Percentiles rank a stretch among this genome's conserved stretches.
These are phyloP conservation scores for Sinocyclocheilus anophthalmus DNA, from an alignment of 2,113 vertebrate species.

Conservation along the genomic window DNA sequence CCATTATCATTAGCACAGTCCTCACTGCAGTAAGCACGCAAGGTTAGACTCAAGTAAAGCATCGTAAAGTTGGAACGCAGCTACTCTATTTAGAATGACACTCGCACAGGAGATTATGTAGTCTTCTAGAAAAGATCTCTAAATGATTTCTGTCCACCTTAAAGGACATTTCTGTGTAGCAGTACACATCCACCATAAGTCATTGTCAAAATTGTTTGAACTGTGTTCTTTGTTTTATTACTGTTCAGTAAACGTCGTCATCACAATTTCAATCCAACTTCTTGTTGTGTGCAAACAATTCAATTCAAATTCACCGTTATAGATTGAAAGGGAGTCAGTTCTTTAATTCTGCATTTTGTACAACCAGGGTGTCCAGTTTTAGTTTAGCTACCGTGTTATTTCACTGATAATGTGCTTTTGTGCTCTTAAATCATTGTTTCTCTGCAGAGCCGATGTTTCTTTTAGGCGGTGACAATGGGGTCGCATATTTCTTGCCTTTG, in stretches of 20 bases:
- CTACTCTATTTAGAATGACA: background rate
- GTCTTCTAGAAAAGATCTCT: background rate
- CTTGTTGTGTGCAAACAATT: background rate
- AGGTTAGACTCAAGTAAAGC: background rate
- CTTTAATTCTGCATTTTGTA: background rate
- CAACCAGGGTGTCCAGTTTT: background rate
- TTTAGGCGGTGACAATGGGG: background rate
- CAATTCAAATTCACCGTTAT: background rate
- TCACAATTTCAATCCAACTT: background rate
- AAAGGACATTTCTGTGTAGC: background rate
- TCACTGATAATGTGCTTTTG: conserved; percentile 21
- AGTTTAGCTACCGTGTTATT: background rate
- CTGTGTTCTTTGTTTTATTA: background rate
- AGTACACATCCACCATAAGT: background rate
- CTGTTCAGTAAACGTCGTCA: background rate
- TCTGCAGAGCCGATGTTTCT: background rate
- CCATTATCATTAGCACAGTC: conserved; percentile 1
- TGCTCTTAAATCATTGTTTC: background rate
- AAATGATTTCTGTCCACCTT: background rate
- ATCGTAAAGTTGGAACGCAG: background rate
- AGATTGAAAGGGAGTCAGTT: background rate
- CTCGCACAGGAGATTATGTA: background rate
- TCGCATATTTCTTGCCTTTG: conserved; percentile 1
- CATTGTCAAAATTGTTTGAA: background rate
- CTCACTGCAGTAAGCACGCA: background rate